These are phyloP conservation scores for Clitarchus hookeri DNA, from an alignment of 2,888 invertebrate genomes.

Conservation along the genomic window DNA sequence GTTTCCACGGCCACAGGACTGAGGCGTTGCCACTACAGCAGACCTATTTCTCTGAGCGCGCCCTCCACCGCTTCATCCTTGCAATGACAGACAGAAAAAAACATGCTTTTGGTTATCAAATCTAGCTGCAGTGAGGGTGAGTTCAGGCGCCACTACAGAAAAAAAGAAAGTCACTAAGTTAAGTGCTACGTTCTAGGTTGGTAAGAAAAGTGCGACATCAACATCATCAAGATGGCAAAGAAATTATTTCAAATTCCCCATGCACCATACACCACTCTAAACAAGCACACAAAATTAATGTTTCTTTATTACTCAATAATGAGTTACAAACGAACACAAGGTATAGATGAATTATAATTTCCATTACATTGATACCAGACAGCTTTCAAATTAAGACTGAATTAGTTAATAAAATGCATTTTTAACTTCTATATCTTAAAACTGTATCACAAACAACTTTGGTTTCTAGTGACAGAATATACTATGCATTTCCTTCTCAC, in stretches of 20 bases:
- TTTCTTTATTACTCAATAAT: too few species aligned
- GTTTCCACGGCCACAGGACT: background rate
- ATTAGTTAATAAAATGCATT: too few species aligned
- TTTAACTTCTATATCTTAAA: too few species aligned
- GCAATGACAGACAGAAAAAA: slow-evolving; percentile 37
- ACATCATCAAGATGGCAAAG: background rate
- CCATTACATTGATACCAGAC: too few species aligned
- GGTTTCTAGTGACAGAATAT: too few species aligned
- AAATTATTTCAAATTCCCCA: background rate
- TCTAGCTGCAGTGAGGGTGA: background rate
- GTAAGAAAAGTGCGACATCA: slow-evolving; percentile 10
- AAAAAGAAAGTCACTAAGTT: background rate
- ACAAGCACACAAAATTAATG: background rate
- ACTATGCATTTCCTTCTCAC: too few species aligned
- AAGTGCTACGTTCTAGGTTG: background rate
- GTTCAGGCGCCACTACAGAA: background rate
- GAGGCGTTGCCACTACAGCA: slow-evolving; percentile 64
- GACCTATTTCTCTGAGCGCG: slow-evolving; percentile 91
- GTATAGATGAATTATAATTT: too few species aligned
- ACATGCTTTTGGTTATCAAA: slow-evolving; percentile 25
- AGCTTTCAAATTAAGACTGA: too few species aligned
- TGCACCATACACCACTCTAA: background rate
- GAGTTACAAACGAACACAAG: too few species aligned
- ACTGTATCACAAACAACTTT: too few species aligned
- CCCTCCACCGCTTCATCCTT: slow-evolving; percentile 95